Evolutionary conservation across 1,140 invertebrate species (phyloP), one percentile per base, ranked within the genome.

Genomic region (Brachionus paranguensis): DNA sequence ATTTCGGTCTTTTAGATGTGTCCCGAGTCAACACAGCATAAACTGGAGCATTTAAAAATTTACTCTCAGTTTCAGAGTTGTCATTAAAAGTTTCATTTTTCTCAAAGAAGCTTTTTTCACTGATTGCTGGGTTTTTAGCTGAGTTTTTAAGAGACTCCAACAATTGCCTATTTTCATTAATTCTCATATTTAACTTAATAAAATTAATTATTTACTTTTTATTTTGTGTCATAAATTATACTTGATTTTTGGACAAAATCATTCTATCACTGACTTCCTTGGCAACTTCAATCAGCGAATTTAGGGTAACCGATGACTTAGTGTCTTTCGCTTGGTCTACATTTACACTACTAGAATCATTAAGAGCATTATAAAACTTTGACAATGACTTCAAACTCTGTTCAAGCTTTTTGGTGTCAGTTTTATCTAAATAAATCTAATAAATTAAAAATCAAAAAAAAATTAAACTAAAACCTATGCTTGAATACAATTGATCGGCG

Each of bases 201-300:
- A 43, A 45, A 41, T 6, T 20, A 60, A 20, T 10, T 1, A 17
- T 55, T 60, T 37, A 70, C 29, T 47, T 24, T 55, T 50, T 33
- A 11, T 27, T 5, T 11, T 17, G n/a, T n/a, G 5, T 60, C n/a
- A 60, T 60, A 8, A 20, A 60, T 20, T 60, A 24, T 79, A 79
- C 76, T 41, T 79, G 76, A 79, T 60, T 64, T 47, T 81, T 81
- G 55, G 53, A 60, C 29, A 81, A 37, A 45, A 81, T 68, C 78
- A 81, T 81, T 45, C 29, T 11, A 45, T 81, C 78, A 20, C 78
- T 81, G 2, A 81, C 78, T 10, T 81, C 78, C 27, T 81, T 81
- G 20, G 78, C 78, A 17, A 60, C 53, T 17, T 64, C 53, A n/a
- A 81, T 29, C 53, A 81, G 20, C 8, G 78, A 81, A 68, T 27